Evolutionary conservation across 2,888 invertebrate genomes (phyloP).

Genomic region (Macropis europaea): DNA sequence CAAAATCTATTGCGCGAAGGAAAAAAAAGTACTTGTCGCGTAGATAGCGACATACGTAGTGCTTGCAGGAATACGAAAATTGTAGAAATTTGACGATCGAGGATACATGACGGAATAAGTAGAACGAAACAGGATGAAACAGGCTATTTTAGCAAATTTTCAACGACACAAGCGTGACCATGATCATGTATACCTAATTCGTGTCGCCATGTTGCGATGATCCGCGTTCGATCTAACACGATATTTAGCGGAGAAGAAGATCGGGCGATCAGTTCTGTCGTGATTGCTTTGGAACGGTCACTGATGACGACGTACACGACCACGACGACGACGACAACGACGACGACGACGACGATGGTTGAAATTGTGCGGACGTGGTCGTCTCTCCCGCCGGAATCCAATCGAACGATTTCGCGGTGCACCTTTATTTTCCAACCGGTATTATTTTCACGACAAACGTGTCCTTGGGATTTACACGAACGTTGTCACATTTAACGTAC

Average conservation of each 20-base stretch:
- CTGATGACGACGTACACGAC: no score
- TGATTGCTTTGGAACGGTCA: slow-evolving; percentile 11
- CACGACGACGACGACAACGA: no score
- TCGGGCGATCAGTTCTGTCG: background rate
- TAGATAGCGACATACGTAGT: slow-evolving; percentile 5
- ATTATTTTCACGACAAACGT: slow-evolving; percentile 11
- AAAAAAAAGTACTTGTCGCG: slow-evolving; percentile 45
- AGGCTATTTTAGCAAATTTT: background rate
- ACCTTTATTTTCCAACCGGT: background rate
- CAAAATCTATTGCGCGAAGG: background rate
- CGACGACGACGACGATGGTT: slow-evolving; percentile 6
- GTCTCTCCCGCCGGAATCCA: slow-evolving; percentile 43
- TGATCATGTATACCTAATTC: slow-evolving; percentile 37
- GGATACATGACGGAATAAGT: background rate
- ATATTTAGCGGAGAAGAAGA: slow-evolving; percentile 12
- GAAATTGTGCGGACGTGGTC: slow-evolving; percentile 6
- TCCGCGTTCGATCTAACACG: slow-evolving; percentile 27
- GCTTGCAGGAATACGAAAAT: background rate
- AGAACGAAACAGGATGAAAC: background rate
- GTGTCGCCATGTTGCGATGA: slow-evolving; percentile 55
- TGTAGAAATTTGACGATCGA: background rate
- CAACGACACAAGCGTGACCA: background rate
- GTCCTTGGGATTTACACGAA: slow-evolving; percentile 19
- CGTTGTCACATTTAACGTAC: slow-evolving; percentile 49
- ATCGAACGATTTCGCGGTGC: background rate